Base-by-base conservation (phyloP, 2,797 vertebrate species). In the Ataeniobius toweri region DNA sequence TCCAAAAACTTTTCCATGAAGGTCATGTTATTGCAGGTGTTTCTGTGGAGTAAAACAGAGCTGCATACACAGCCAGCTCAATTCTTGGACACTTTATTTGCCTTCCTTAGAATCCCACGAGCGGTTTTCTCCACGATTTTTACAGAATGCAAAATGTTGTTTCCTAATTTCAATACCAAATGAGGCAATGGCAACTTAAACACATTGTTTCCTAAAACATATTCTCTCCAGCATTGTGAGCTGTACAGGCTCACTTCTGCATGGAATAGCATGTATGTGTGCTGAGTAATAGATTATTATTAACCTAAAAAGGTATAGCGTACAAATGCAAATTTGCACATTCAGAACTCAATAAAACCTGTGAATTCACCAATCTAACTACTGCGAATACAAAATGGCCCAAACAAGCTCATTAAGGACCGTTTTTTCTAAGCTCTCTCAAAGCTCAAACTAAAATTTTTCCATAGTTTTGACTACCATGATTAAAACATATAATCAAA, bases 1-100 rank as follows among this genome's bases (percentile, higher is more conserved):
- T 16, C 44, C 12, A 69, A 26, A 48, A 69, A 46, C 41, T 48
- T 69, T 48, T 69, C 53, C 1, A 13, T 18, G 24, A 55, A 41
- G 50, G 63, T 69, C 74, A 69, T 76, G 18, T 76, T 44, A 51
- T 24, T 75, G 61, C 61, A 75, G 74, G 61, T 67, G 65, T 56
- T 41, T 24, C n/a, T 67, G 63, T 20, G 22, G 18, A 65, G 22
- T 39, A 28, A 48, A 65, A 65, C 73, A 50, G 59, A 75, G 28
- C 63, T 10, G 36, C 63, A 41, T 67, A 8, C n/a, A 46, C 41
- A 41, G 8, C 58, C 26, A 48, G 26, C 26, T 55, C 26, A 31
- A 26, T 67, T 36, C 63, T 67, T 67, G 20, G 63, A 53, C 7
- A 71, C 70, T 71, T 48, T 69, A 46, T 48, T 69, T 26, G 67